Base-by-base conservation (phyloP, 2,888 invertebrate species). In the Lapara coniferarum region DNA sequence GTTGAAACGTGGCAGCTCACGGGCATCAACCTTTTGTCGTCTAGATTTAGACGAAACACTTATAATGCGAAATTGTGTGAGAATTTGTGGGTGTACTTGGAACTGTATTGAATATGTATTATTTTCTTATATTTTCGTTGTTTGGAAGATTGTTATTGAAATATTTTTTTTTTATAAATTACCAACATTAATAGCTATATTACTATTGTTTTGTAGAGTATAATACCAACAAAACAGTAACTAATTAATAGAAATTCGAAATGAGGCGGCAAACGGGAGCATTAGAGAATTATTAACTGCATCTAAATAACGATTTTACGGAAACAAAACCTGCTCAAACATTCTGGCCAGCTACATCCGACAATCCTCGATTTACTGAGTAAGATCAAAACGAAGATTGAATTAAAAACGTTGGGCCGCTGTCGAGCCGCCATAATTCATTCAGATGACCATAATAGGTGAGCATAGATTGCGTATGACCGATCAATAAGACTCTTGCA, bases 401-500 rank as follows among this genome's bases (percentile, higher is more conserved):
- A 69, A 63, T 69, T 52, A 69, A 58, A 69, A 63, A 46, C 63
- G 59, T 19, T 44, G 53, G 30, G 52, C 68, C 46, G 19, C 59
- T 30, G 44, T 69, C 44, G 53, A 10, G 52, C 86, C 83, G 79
- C 80, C 58, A 70, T 70, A 87, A 85, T 82, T 88, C 85, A 88
- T 85, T 86, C 86, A 79, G 75, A 78, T 85, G 80, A 71, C 91
- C 89, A 78, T 90, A 88, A 90, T 75, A 86, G 89, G 75, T 73
- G 74, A 74, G 68, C 74, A 75, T 79, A 74, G 73, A 77, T 80
- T 80, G 78, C 82, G 71, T 71, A 78, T 75, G 72, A 72, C 70
- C 71, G 75, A 75, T 79, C 63, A 63, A 63, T 77, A 81, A 81
- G 80, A 76, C 80, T 80, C 78, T 77, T 80, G 82, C 84, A 88